A percentile compares a stretch with the other conserved stretches of the same genome.
Evolutionary conservation across 2,888 invertebrate genomes (phyloP).

Genomic region (Tineola bisselliella): DNA sequence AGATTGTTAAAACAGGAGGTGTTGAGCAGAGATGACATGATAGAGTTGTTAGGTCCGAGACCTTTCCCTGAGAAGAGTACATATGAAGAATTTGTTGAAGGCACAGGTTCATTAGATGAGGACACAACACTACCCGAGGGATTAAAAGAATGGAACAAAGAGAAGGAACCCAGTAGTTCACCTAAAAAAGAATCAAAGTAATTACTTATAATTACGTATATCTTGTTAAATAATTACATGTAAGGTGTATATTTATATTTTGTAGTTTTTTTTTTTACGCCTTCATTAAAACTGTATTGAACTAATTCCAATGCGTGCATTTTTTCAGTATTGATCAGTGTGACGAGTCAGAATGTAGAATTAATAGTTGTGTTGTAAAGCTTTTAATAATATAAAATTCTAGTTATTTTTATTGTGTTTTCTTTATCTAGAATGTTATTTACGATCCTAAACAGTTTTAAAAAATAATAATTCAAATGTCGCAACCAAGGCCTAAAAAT

Average conservation of each 20-base stretch:
- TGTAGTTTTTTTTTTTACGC: conserved; percentile 7
- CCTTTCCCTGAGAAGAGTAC: conserved; percentile 99
- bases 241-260: conserved; percentile 8
- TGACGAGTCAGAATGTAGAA: background rate
- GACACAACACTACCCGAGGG: conserved; percentile 95
- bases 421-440: too few species aligned
- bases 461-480: too few species aligned
- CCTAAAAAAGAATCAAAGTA: conserved; percentile 20
- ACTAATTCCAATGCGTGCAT: conserved; percentile 3
- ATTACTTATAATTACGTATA: background rate
- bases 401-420: background rate
- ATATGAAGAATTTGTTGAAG: conserved; percentile 99
- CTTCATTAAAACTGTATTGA: background rate
- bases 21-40: conserved; percentile 96
- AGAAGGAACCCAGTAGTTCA: conserved; percentile 43
- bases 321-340: background rate
- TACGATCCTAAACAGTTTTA: too few species aligned
- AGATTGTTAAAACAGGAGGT: conserved; percentile 93
- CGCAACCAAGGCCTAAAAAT: too few species aligned
- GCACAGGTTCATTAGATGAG: conserved; percentile 97
- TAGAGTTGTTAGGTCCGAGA: conserved; percentile 90
- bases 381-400: conserved; percentile 7
- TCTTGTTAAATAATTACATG: conserved; percentile 10
- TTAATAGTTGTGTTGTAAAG: conserved; percentile 4
- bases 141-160: conserved; percentile 93